A percentile compares a stretch with the other conserved stretches of the same genome.
Conservation (phyloP, 2,888 invertebrate genomes). For the Steromphala cineraria region DNA sequence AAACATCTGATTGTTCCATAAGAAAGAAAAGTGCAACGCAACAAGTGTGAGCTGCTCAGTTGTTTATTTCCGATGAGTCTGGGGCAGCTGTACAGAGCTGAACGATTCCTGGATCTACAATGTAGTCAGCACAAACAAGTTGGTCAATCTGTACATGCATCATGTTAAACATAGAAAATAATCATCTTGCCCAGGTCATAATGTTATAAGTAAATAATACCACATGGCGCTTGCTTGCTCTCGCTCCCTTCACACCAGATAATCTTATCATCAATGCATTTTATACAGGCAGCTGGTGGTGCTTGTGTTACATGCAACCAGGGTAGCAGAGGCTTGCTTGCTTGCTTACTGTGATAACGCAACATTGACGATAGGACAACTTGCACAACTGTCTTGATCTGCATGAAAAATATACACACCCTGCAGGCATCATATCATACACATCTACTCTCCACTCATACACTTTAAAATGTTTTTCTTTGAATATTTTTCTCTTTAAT, state of each 20-base stretch:
- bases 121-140: constrained; percentile 16
- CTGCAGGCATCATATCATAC: constrained; percentile 16
- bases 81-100: constrained; percentile 7
- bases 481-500: background rate
- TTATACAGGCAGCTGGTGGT: background rate
- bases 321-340: background rate
- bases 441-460: constrained; percentile 11
- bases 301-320: background rate
- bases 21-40: background rate
- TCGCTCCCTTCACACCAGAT: constrained; percentile 6
- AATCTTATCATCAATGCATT: background rate
- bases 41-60: constrained; percentile 8
- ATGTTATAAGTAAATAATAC: background rate
- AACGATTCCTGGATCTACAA: constrained; percentile 8
- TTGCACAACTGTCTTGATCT: background rate
- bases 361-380: background rate
- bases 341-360: background rate
- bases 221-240: constrained; percentile 12
- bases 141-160: constrained; percentile 20
- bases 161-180: constrained; percentile 15
- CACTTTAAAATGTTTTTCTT: background rate
- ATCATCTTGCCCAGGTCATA: constrained; percentile 14
- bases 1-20: too few species aligned
- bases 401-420: constrained; percentile 13
- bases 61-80: constrained; percentile 11